A percentile compares a stretch with the other conserved stretches of the same genome.
These are phyloP conservation scores for Mesoligia furuncula DNA, from an alignment of 2,888 invertebrate genomes.

Conservation along the genomic window DNA sequence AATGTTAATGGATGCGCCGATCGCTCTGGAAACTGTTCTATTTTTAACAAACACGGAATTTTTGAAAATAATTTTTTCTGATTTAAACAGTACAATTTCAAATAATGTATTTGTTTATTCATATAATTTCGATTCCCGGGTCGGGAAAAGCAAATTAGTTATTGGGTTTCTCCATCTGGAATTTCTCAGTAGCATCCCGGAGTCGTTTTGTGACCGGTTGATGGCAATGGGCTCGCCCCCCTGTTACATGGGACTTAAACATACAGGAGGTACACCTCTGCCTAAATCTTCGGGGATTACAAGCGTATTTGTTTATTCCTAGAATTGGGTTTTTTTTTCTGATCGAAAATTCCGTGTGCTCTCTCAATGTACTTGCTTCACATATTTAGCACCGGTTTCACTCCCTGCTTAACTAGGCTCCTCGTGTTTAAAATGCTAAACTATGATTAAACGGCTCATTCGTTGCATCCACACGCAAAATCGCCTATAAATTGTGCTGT, in stretches of 20 bases:
- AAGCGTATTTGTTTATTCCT: background rate
- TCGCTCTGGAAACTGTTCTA: constrained; percentile 43
- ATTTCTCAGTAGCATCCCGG: background rate
- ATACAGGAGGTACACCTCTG: too few species aligned
- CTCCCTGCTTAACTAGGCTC: constrained; percentile 33
- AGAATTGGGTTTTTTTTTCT: background rate
- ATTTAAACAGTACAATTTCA: background rate
- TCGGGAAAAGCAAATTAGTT: background rate
- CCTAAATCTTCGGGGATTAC: background rate
- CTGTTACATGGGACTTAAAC: too few species aligned
- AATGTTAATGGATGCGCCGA: constrained; percentile 64
- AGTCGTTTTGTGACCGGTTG: background rate
- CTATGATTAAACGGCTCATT: constrained; percentile 36
- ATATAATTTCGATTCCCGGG: background rate
- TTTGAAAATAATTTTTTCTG: background rate
- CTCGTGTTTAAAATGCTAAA: constrained; percentile 39
- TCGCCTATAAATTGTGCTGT: constrained; percentile 20
- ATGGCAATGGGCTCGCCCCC: background rate
- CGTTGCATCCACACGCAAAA: constrained; percentile 17
- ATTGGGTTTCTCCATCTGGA: background rate
- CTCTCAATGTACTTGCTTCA: constrained; percentile 20
- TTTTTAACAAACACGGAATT: constrained; percentile 16
- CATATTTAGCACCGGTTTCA: constrained; percentile 35
- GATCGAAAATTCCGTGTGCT: background rate
- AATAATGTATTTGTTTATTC: constrained; percentile 1